phyloP scores from a whole-genome alignment of 2,888 invertebrate species.

The Mesorhabditis sp. region DNA sequence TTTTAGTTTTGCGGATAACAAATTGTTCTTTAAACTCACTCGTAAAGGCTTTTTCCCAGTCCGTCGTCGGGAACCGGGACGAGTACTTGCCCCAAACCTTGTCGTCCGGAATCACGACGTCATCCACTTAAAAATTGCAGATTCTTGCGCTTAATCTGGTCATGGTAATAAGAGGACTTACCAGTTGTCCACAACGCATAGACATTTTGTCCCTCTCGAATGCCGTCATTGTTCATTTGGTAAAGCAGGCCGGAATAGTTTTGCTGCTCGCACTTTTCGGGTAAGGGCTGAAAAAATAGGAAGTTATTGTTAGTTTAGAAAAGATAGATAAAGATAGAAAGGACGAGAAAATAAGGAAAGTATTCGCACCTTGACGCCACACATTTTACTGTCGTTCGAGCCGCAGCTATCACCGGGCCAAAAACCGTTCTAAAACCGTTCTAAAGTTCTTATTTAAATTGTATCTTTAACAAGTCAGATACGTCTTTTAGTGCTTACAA shows the following conservation, averaged over 20 bases:
- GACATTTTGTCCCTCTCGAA: not conserved
- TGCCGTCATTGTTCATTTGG: not conserved
- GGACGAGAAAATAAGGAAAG: too few species aligned
- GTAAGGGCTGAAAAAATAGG: not conserved
- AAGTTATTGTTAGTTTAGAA: not conserved
- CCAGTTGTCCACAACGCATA: constrained; percentile 1
- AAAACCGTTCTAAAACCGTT: not conserved
- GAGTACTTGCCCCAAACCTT: not conserved
- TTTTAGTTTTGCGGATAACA: too few species aligned
- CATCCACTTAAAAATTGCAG: not conserved
- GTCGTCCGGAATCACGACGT: not conserved
- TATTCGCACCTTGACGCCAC: too few species aligned
- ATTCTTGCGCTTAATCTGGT: not conserved
- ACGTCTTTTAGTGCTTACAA: not conserved
- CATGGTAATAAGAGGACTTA: not conserved
- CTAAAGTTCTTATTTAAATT: too few species aligned
- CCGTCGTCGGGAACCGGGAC: not conserved
- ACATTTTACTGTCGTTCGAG: not conserved
- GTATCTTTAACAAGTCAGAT: not conserved
- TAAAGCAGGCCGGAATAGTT: not conserved
- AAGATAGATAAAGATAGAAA: too few species aligned
- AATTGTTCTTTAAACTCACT: not conserved
- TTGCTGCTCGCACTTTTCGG: not conserved
- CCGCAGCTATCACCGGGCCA: not conserved
- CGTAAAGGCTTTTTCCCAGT: not conserved